Evolutionary conservation across 2,797 vertebrate genomes (phyloP).

Genomic region (Danio jaintianensis): DNA sequence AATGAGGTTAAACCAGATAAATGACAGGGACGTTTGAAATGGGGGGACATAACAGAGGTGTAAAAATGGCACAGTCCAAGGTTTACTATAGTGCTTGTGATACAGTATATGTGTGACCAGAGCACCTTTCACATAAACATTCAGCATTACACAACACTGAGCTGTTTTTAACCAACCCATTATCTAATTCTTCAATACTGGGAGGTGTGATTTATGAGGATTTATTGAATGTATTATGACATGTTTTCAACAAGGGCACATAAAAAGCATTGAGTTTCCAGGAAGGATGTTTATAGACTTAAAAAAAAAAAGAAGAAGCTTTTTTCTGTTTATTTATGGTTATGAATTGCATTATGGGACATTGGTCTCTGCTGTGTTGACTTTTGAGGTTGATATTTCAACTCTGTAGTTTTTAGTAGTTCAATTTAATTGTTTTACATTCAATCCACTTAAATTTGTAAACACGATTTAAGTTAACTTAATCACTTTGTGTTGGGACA

Average conservation of each 20-base stretch:
- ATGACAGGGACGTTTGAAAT: conserved; percentile 56
- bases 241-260: conserved; percentile 44
- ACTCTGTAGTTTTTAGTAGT: no score
- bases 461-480: no score
- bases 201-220: conserved; percentile 20
- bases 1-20: conserved; percentile 33
- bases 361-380: no score
- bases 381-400: no score
- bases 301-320: no score
- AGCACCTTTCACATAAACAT: conserved; percentile 2
- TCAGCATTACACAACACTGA: not conserved
- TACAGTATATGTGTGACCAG: not conserved
- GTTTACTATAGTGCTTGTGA: conserved; percentile 31
- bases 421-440: no score
- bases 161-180: not conserved
- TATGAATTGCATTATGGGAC: no score
- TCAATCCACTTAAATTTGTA: no score
- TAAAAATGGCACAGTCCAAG: conserved; percentile 57
- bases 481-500: no score
- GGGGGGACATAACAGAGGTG: conserved; percentile 45
- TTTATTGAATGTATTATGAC: conserved; percentile 24
- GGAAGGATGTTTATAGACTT: conserved; percentile 21
- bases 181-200: not conserved
- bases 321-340: no score
- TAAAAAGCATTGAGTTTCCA: conserved; percentile 28